These are phyloP conservation scores for Drosophila auraria DNA, from an alignment of 1,140 invertebrate species.

Conservation along the genomic window DNA sequence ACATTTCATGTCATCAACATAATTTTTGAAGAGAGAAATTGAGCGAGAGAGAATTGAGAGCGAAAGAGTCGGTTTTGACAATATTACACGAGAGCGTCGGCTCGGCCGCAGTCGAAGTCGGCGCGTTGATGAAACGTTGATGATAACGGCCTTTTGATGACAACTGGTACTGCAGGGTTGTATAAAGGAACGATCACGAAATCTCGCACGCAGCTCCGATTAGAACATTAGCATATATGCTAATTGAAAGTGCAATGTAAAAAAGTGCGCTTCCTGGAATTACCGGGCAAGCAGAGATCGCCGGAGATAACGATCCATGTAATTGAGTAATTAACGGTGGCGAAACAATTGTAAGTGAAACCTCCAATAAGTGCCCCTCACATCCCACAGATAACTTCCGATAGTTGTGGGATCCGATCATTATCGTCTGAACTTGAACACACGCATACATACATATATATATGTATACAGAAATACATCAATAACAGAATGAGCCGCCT, in stretches of 20 bases:
- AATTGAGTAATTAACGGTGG: slow-evolving; percentile 47
- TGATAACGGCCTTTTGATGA: no score
- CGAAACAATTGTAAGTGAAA: slow-evolving; percentile 59
- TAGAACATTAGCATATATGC: slow-evolving; percentile 42
- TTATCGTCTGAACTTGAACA: slow-evolving; percentile 53
- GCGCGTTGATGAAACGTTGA: no score
- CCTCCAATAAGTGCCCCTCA: slow-evolving; percentile 15
- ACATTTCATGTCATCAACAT: no score
- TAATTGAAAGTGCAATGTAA: slow-evolving; percentile 19
- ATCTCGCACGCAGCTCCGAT: slow-evolving; percentile 7
- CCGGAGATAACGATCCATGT: slow-evolving; percentile 19
- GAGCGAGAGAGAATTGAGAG: no score
- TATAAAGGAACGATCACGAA: slow-evolving; percentile 16
- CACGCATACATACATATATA: slow-evolving; percentile 1
- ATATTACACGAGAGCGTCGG: no score
- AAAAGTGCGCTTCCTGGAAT: slow-evolving; percentile 22
- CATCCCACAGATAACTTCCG: slow-evolving; percentile 23
- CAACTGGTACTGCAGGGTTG: no score
- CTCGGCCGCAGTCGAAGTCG: no score
- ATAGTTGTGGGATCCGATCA: slow-evolving; percentile 25
- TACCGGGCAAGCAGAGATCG: slow-evolving; percentile 5
- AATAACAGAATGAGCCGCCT: not conserved
- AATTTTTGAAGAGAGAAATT: no score
- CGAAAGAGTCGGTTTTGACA: no score
- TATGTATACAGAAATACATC: not conserved